Evolutionary conservation across 2,888 invertebrate species (phyloP), one percentile per base, ranked within the genome.

Genomic region (Drosophila nigricruria): DNA sequence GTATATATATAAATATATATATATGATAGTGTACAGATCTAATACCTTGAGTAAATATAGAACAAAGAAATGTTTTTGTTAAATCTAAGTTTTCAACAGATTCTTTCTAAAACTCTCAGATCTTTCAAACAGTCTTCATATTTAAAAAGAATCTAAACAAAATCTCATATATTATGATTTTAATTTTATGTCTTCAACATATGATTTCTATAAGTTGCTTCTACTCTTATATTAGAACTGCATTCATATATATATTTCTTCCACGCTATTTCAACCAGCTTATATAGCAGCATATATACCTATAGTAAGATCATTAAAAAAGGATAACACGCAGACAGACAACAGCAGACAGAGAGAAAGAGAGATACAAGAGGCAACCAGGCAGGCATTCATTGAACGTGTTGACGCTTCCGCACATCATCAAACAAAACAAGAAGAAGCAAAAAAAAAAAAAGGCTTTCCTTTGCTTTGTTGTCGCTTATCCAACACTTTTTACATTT

Each of bases 341-440:
- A 53, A 12, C 5, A 16, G 14, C 9, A 20, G 23, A 20, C 8
- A 34, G 34, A 14, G 16, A 43, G 53, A 38, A 34, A 34, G 34
- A 38, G 61, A 36, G 38, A 38, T 25, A 25, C 32, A 14, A n/a
- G 49, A 62, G 27, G 12, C 45, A 47, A 45, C 32, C 61, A 52
- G 42, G 66, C 34, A 50, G 59, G 34, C 70, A 60, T 54, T 47
- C 75, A 59, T 56, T 68, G 81, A 82, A 88, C 83, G 77, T 82
- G 88, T 75, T 67, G 81, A 81, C 65, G 79, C 83, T 88, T 85
- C 84, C 84, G 84, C 79, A 84, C 84, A 84, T 84, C 88, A 82
- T 66, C 66, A 64, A 64, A n/a, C 64, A 66, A 16, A 18, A 27
- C 30, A 38, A 18, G 32, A 16, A n/a, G 20, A 30, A 10, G 20